Base-by-base conservation (phyloP, 2,113 vertebrate species). In the Rhodinocichla rosea region DNA sequence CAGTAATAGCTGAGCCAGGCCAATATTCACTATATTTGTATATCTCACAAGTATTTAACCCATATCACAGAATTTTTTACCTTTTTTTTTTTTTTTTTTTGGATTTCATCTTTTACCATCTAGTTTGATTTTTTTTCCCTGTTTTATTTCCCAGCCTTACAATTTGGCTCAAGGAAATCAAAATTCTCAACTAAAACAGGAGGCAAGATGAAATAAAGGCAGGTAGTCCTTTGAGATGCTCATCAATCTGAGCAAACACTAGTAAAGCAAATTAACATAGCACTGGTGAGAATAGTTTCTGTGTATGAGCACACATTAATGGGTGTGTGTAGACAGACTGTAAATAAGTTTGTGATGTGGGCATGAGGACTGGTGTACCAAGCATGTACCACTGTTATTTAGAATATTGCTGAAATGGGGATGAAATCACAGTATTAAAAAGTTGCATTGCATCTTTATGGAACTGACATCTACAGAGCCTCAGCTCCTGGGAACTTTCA, bases 41-140 rank as follows among this genome's bases (percentile, higher is more conserved):
- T 63, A 70, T 53, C 28, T 83, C 39, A 30, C 27, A 64, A 77
- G 3, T 50, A n/a, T 60, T 80, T 70, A 90, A 69, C 20, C 10
- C 4, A 3, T 40, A 52, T n/a, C 21, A 52, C 17, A 40, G 32
- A 49, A 7, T 37, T 67, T 60, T 44, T n/a, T 22, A 6, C 6
- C 6, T 52, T 52, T 69, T 33, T 20, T 32, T 19, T 26, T 19
- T 26, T 22, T 30, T 26, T 64, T 13, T 26, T 21, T 33, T 15
- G 4, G 13, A 50, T 70, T 83, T 32, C 17, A 50, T 21, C 39
- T 64, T 65, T 69, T 86, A 60, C 6, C 2, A 23, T 52, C 6
- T 53, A 22, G 19, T 50, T n/a, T 35, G 21, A 0, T 1, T 16
- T 80, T 81, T 87, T 55, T 11, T 4, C 0, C 15, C 40, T 3